phyloP scores from a whole-genome alignment of 37 sponge, comb jelly and placozoan species.

The Tethya wilhelma region DNA sequence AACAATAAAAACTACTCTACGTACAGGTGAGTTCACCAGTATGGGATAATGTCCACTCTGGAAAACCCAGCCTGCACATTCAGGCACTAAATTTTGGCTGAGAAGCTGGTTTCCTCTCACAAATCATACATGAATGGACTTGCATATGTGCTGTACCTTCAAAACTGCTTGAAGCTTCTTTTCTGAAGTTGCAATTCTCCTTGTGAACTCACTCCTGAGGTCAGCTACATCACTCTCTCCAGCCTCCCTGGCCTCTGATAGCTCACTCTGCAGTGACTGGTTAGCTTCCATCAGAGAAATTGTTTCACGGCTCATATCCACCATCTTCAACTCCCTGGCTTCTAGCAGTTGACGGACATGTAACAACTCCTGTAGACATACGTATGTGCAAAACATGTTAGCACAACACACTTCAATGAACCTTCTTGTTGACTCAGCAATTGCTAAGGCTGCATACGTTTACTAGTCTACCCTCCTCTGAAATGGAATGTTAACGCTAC shows the following conservation, averaged over 20 bases:
- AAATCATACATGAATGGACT: not conserved
- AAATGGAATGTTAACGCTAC: constrained; percentile 24
- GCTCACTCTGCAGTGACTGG: constrained; percentile 57
- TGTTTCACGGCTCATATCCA: constrained; percentile 65
- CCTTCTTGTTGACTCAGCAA: too few species aligned
- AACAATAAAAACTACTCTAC: too few species aligned
- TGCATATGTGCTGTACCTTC: constrained; percentile 35
- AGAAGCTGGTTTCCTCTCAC: too few species aligned
- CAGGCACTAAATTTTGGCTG: too few species aligned
- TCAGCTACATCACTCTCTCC: constrained; percentile 42
- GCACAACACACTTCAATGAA: not conserved
- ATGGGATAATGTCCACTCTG: too few species aligned
- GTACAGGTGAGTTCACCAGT: too few species aligned
- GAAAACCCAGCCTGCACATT: too few species aligned
- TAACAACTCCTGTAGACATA: constrained; percentile 64
- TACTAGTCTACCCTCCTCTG: not conserved
- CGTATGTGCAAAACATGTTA: not conserved
- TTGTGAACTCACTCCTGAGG: constrained; percentile 71
- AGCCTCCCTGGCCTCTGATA: constrained; percentile 40
- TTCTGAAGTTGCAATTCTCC: constrained; percentile 58
- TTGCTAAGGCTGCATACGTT: too few species aligned
- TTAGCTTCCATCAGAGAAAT: constrained; percentile 64
- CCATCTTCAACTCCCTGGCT: constrained; percentile 73
- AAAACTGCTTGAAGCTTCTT: constrained; percentile 75
- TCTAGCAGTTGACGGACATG: constrained; percentile 43